Conservation (phyloP, 2,888 invertebrate species). For the Lottia scabra region DNA sequence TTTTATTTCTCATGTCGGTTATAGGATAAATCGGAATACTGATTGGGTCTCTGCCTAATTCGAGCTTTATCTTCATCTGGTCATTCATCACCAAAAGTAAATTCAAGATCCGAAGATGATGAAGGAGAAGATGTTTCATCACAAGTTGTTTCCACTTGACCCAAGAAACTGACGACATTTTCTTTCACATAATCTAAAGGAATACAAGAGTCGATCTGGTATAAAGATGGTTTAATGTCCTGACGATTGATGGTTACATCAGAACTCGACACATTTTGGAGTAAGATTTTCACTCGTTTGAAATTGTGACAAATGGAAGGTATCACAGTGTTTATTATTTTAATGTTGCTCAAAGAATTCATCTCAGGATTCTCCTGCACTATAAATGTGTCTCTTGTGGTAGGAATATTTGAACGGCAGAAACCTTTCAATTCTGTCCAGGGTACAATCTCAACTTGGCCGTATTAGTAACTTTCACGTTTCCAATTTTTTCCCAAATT, state of each 20-base stretch:
- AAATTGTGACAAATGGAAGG: neutral
- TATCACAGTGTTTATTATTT: neutral
- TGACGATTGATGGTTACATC: neutral
- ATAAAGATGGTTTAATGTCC: neutral
- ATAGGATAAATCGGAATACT: constrained; percentile 4
- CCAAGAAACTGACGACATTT: neutral
- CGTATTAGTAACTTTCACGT: neutral
- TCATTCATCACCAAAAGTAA: neutral
- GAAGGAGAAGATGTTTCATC: neutral
- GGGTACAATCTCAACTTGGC: neutral
- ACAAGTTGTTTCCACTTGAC: neutral
- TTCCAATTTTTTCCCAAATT: neutral
- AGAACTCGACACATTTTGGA: neutral
- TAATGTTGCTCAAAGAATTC: neutral
- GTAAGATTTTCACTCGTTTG: neutral
- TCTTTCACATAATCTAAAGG: neutral
- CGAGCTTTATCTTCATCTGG: neutral
- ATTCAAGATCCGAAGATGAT: neutral
- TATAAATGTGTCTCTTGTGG: neutral
- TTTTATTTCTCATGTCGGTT: too few species aligned
- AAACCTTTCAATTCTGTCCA: neutral
- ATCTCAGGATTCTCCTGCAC: neutral
- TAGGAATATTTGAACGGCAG: neutral
- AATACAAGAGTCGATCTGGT: neutral
- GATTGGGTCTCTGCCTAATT: neutral